These are phyloP conservation scores for Melanostoma mellinum DNA, from an alignment of 2,888 invertebrate species.

Conservation along the genomic window DNA sequence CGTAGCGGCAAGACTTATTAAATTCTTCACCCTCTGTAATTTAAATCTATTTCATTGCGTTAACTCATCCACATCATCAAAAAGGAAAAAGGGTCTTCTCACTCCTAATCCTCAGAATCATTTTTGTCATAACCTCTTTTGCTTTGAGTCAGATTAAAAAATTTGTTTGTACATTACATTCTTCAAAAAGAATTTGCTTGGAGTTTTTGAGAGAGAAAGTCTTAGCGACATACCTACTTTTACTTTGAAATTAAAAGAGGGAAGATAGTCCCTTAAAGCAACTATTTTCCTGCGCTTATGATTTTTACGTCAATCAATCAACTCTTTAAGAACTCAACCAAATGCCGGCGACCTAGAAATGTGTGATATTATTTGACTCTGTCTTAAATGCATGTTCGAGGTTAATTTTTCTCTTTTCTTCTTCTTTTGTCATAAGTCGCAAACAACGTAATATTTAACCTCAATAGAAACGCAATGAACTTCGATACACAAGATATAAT, in stretches of 20 bases:
- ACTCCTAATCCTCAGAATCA: background rate
- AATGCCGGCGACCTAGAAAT: background rate
- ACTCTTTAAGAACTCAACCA: background rate
- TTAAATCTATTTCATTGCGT: too few relatives aligned
- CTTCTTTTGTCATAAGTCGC: conserved; percentile 3
- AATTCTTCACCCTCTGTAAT: too few relatives aligned
- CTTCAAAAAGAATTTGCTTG: background rate
- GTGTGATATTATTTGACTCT: too few relatives aligned
- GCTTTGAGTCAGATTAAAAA: conserved; percentile 4
- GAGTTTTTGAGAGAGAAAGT: too few relatives aligned
- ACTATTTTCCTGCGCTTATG: conserved; percentile 29
- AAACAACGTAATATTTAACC: conserved; percentile 53
- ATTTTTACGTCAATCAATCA: conserved; percentile 39
- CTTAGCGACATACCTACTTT: too few relatives aligned
- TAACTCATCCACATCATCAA: background rate
- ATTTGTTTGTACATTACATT: background rate
- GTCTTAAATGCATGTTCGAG: too few relatives aligned
- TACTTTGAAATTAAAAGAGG: too few relatives aligned
- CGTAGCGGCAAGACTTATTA: too few relatives aligned
- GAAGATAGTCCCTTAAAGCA: background rate
- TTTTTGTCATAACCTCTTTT: background rate
- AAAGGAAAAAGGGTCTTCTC: background rate
- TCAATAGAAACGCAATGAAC: conserved; percentile 58
- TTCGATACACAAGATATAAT: conserved; percentile 44
- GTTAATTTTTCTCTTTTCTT: too few relatives aligned